A percentile compares a stretch with the other conserved stretches of the same genome.
Conservation (phyloP, 2,113 vertebrate species). For the Sylvicapra grimmia region DNA sequence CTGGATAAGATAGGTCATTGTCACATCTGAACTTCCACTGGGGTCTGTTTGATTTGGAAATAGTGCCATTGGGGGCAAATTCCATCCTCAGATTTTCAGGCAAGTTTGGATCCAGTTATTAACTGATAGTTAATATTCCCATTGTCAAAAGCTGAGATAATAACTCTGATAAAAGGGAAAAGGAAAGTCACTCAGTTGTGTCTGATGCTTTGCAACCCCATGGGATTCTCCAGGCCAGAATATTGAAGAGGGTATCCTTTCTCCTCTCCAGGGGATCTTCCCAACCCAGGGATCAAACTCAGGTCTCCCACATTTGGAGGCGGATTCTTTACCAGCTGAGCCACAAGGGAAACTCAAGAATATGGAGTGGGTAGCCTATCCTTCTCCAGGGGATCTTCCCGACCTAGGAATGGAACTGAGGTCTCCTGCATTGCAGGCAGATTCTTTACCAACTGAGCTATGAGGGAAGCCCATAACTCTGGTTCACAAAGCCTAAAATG, state of each 20-base stretch:
- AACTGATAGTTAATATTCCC: neutral
- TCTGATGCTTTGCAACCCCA: neutral
- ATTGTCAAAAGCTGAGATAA: neutral
- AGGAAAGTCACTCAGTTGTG: neutral
- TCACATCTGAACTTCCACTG: neutral
- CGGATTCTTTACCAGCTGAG: neutral
- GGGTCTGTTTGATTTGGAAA: neutral
- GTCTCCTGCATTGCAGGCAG: neutral
- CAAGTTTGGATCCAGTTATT: neutral
- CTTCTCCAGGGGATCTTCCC: neutral
- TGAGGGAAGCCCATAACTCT: neutral
- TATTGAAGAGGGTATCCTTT: neutral
- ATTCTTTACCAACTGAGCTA: neutral
- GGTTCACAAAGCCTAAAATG: neutral
- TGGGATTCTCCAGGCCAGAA: neutral
- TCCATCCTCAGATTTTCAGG: neutral
- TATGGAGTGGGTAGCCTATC: neutral
- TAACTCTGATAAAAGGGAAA: neutral
- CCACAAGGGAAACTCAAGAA: neutral
- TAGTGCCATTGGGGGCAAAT: neutral
- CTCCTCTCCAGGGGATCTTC: neutral
- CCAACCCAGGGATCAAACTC: neutral
- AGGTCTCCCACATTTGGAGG: neutral
- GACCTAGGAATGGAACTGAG: neutral
- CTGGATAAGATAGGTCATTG: neutral